Conservation (phyloP, 2,888 invertebrate genomes). For the Synanthedon vespiformis region DNA sequence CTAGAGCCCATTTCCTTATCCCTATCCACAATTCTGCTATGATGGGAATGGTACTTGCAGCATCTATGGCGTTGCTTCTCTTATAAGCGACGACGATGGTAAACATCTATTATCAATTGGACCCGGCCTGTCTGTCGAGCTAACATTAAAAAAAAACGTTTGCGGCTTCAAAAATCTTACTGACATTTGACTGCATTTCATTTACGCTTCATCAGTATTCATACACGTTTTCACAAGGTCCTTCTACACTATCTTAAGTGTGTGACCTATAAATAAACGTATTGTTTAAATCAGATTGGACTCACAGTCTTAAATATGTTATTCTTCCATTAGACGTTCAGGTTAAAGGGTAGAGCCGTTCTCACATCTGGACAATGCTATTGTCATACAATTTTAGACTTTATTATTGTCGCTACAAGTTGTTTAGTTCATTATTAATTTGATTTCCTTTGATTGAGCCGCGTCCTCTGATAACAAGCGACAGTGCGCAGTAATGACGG, state of each 20-base stretch:
- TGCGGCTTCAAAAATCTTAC: too few relatives aligned
- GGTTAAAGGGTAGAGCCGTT: constrained; percentile 48
- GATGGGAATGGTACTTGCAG: too few relatives aligned
- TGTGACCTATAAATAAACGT: constrained; percentile 46
- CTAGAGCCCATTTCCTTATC: too few relatives aligned
- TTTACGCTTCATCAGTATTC: constrained; percentile 29
- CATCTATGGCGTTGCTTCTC: too few relatives aligned
- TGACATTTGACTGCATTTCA: not conserved
- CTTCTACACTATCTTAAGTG: constrained; percentile 42
- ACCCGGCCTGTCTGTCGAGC: too few relatives aligned
- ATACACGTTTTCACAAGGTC: constrained; percentile 45
- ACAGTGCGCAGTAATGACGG: constrained; percentile 26
- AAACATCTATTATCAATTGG: too few relatives aligned
- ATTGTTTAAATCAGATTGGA: constrained; percentile 23
- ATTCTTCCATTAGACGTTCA: constrained; percentile 28
- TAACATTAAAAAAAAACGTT: too few relatives aligned
- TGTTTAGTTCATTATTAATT: constrained; percentile 27
- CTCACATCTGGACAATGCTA: constrained; percentile 31
- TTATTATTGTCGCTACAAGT: constrained; percentile 29
- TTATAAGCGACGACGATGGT: too few relatives aligned
- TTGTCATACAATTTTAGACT: constrained; percentile 33
- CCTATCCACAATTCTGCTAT: too few relatives aligned
- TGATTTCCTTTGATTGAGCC: constrained; percentile 46
- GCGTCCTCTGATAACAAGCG: constrained; percentile 42
- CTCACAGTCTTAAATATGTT: constrained; percentile 35